A percentile compares a stretch with the other conserved stretches of the same genome.
Conservation (phyloP, 2,113 vertebrate species). For the Coturnix japonica region DNA sequence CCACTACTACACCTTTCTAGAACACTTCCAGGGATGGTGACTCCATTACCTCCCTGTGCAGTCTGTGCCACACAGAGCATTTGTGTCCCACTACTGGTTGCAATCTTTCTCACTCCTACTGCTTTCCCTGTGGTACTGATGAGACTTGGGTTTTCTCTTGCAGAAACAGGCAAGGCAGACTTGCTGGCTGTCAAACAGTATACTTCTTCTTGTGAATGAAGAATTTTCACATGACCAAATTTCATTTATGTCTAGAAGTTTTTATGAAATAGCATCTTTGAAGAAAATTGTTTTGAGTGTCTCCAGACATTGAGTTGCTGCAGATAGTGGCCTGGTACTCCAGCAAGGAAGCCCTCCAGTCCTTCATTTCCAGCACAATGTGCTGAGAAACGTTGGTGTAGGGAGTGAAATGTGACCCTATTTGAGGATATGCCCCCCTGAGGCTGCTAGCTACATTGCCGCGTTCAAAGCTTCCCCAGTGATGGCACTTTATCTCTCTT, state of each 20-base stretch:
- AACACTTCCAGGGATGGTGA: too few species aligned
- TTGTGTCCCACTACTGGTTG: not conserved
- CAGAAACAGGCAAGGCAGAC: not conserved
- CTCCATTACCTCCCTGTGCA: too few species aligned
- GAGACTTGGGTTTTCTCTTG: not conserved
- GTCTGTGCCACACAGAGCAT: not conserved
- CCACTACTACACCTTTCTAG: too few species aligned
- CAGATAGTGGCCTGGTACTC: not conserved
- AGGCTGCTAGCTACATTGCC: not conserved
- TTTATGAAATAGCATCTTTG: not conserved
- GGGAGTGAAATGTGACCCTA: not conserved
- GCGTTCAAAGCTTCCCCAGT: not conserved
- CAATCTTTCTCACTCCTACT: not conserved
- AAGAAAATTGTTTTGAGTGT: not conserved
- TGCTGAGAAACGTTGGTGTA: not conserved
- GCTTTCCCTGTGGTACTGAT: not conserved
- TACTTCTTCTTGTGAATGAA: not conserved
- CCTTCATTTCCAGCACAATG: not conserved
- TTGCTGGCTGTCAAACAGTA: not conserved
- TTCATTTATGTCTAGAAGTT: not conserved
- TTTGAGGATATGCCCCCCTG: not conserved
- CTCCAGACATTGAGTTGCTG: not conserved
- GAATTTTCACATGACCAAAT: not conserved
- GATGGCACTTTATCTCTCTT: conserved; percentile 36
- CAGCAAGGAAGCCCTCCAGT: not conserved